Evolutionary conservation across 2,888 invertebrate genomes (phyloP), one percentile per base, ranked within the genome.

Genomic region (Stenodema calcarata): DNA sequence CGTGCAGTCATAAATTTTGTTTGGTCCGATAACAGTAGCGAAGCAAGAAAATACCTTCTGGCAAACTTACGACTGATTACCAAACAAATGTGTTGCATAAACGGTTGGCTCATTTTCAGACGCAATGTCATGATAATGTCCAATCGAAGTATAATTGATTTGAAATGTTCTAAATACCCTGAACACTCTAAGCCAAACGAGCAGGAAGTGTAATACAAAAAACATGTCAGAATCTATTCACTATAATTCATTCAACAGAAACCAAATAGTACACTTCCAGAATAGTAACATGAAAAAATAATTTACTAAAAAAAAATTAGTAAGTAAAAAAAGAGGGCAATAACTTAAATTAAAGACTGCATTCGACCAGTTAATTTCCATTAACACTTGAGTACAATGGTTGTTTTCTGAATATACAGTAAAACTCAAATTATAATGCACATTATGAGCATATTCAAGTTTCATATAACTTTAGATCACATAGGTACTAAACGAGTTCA

Each of bases 161-260:
- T n/a, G n/a, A n/a, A n/a, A n/a, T n/a, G n/a, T n/a, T n/a, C n/a
- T n/a, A n/a, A n/a, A n/a, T n/a, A n/a, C n/a, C n/a, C n/a, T n/a
- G n/a, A n/a, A n/a, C n/a, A n/a, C n/a, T n/a, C n/a, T n/a, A n/a
- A n/a, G n/a, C n/a, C n/a, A n/a, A n/a, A n/a, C n/a, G 35, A 47
- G 47, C 47, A 16, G 47, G 47, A 12, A 47, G 1, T 47, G 6
- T 42, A 16, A 47, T 47, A 47, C 16, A 47, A 47, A 7, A 62
- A n/a, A 62, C 18, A n/a, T 1, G 9, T 62, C 78, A 62, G 82
- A 82, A 82, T 84, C 84, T 84, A 84, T 44, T 75, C 41, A 84
- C 84, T 84, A 84, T 84, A 84, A 84, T 84, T 84, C 73, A 84
- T 73, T 84, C 84, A 84, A 84, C 84, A 84, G 75, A 84, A 84